Percentiles rank a stretch among this genome's conserved stretches.
phyloP scores from a whole-genome alignment of 2,113 vertebrate genomes.

The Poecilia latipinna region DNA sequence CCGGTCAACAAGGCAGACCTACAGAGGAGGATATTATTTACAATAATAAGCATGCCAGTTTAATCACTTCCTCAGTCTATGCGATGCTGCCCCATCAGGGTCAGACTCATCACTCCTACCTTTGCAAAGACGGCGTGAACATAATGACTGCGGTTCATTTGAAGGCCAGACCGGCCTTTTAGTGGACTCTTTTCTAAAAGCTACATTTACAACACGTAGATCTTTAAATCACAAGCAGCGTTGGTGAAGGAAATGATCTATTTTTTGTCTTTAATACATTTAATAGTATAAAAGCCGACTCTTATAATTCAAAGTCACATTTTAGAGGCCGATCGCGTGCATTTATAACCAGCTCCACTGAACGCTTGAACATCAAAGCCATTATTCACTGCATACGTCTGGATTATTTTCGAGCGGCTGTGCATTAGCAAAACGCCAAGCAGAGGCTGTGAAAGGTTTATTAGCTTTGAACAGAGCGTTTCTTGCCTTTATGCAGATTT shows the following conservation, averaged over 20 bases:
- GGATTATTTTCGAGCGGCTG: background rate
- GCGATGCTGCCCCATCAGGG: too few species aligned
- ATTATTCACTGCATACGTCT: background rate
- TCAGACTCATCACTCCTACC: background rate
- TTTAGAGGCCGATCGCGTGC: background rate
- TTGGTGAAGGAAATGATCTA: background rate
- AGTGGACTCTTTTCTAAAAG: background rate
- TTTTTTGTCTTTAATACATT: background rate
- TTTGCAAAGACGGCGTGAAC: background rate
- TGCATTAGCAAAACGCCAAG: background rate
- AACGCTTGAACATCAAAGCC: background rate
- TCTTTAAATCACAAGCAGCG: background rate
- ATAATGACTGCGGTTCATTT: background rate
- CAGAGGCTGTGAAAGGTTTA: background rate
- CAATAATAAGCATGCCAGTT: background rate
- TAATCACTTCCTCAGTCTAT: background rate
- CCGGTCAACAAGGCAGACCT: background rate
- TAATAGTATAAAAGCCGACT: background rate
- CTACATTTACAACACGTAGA: background rate
- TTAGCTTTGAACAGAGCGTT: background rate
- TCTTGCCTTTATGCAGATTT: background rate
- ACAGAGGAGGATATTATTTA: background rate
- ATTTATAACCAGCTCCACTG: background rate
- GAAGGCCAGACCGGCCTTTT: background rate
- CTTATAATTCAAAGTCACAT: background rate